Base-by-base conservation (phyloP, 2,113 vertebrate species). In the Glareola pratincola region DNA sequence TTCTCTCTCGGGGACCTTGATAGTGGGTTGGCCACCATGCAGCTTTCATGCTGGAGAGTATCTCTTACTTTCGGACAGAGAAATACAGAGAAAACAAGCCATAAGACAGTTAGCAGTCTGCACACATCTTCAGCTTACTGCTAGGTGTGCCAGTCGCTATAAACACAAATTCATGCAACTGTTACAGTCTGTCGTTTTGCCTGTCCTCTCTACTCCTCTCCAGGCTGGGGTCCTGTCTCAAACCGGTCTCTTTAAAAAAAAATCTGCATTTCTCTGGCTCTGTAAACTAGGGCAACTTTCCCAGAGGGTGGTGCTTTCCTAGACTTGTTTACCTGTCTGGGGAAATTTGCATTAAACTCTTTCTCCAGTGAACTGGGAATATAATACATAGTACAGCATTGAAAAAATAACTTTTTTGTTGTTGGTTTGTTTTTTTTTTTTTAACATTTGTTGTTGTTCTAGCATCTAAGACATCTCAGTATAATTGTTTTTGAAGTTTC, bases 251-350 rank as follows among this genome's bases (percentile, higher is more conserved):
- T 83, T 93, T 37, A 48, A 88, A 86, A 84, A 41, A 36, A n/a
- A 1, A 12, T 21, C n/a, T 37, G 3, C 30, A 27, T 94, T 94
- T 86, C 80, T 92, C 76, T 67, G 59, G 7, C 54, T 91, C 81
- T 82, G 60, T 89, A 77, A 78, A 89, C n/a, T 18, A 84, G 27
- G 48, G 69, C 36, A 89, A 36, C 27, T 96, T 89, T 95, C 91
- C 86, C 86, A 96, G 84, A 89, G 77, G 80, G 64, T 37, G 91
- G 80, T 96, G 77, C 64, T 94, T 96, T 96, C 89, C 93, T 93
- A 92, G 76, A 39, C 60, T 89, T 97, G 93, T 94, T 96, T 94
- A 96, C 84, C 60, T 97, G 72, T 89, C 89, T 95, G 89, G 43
- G 36, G 17, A 96, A 96, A 97, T 96, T 94, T 95, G 80, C 95